Evolutionary conservation across 2,888 invertebrate genomes (phyloP).

Genomic region (Hypselothyrea guttata): DNA sequence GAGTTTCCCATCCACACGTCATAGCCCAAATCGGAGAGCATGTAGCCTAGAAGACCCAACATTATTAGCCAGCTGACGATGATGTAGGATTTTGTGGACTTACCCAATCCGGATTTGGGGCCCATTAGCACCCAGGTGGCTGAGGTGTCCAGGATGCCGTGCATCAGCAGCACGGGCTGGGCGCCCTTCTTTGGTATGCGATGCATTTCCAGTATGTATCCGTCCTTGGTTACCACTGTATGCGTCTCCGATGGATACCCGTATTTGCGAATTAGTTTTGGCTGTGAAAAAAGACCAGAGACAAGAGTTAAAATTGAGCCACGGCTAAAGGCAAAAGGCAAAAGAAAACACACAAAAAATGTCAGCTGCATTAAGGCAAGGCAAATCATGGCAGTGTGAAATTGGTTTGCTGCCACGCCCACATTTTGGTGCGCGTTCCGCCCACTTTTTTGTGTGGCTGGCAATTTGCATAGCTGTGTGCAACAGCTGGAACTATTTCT

Average conservation of each 20-base stretch:
- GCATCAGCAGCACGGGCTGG: conserved; percentile 85
- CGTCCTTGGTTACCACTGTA: conserved; percentile 88
- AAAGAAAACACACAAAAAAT: conserved; percentile 8
- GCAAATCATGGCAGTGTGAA: conserved; percentile 66
- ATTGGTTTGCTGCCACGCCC: conserved; percentile 53
- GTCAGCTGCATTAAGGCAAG: conserved; percentile 34
- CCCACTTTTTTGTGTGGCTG: conserved; percentile 20
- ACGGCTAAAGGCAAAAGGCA: conserved; percentile 5
- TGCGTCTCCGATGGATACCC: conserved; percentile 87
- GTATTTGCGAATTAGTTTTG: conserved; percentile 85
- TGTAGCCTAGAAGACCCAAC: conserved; percentile 78
- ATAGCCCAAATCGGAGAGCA: conserved; percentile 81
- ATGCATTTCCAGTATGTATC: conserved; percentile 90
- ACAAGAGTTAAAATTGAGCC: neutral
- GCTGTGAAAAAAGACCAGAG: conserved; percentile 80
- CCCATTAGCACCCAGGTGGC: conserved; percentile 89
- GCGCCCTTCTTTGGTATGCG: conserved; percentile 86
- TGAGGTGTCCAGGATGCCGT: conserved; percentile 89
- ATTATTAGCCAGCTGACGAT: neutral
- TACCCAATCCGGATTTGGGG: conserved; percentile 87
- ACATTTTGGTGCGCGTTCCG: neutral
- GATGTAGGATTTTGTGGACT: conserved; percentile 18
- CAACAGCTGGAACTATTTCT: conserved; percentile 36
- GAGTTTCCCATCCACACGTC: conserved; percentile 83
- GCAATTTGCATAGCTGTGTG: conserved; percentile 62